A percentile compares a stretch with the other conserved stretches of the same genome.
These are phyloP conservation scores for Leptobrachium ailaonicum DNA, from an alignment of 2,113 vertebrate genomes.

Conservation along the genomic window DNA sequence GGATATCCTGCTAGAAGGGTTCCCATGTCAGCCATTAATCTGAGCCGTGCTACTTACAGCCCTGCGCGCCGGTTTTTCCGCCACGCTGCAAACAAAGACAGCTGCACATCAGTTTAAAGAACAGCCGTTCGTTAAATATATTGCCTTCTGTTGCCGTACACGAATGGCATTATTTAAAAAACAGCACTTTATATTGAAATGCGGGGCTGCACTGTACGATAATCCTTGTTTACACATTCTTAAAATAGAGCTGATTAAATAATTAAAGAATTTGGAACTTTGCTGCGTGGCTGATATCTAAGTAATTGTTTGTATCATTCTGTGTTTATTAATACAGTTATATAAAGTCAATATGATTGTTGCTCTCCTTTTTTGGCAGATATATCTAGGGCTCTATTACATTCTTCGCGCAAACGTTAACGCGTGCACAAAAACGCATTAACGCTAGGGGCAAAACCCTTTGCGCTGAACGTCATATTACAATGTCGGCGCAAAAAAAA, in stretches of 20 bases:
- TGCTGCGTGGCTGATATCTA: not conserved
- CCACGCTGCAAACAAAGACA: constrained; percentile 32
- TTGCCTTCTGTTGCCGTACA: constrained; percentile 5
- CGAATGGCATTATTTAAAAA: not conserved
- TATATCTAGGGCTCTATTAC: not conserved
- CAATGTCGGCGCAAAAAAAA: too few species aligned
- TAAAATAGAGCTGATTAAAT: constrained; percentile 1
- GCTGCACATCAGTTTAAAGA: constrained; percentile 33
- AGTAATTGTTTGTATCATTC: constrained; percentile 8
- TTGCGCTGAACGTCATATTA: too few species aligned
- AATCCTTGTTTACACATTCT: not conserved
- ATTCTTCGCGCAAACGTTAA: too few species aligned
- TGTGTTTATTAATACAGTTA: constrained; percentile 17
- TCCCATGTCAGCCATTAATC: constrained; percentile 51
- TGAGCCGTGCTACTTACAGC: constrained; percentile 44
- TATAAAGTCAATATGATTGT: constrained; percentile 32
- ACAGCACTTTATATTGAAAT: not conserved
- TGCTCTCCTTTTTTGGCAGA: constrained; percentile 22
- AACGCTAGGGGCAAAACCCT: too few species aligned
- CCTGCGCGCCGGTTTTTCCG: constrained; percentile 23
- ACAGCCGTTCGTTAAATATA: constrained; percentile 2
- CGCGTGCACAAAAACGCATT: too few species aligned
- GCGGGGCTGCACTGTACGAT: not conserved
- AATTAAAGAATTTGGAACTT: not conserved
- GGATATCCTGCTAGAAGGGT: constrained; percentile 49